A percentile compares a stretch with the other conserved stretches of the same genome.
phyloP scores from a whole-genome alignment of 2,113 vertebrate species.

The Hiodon tergisus region DNA sequence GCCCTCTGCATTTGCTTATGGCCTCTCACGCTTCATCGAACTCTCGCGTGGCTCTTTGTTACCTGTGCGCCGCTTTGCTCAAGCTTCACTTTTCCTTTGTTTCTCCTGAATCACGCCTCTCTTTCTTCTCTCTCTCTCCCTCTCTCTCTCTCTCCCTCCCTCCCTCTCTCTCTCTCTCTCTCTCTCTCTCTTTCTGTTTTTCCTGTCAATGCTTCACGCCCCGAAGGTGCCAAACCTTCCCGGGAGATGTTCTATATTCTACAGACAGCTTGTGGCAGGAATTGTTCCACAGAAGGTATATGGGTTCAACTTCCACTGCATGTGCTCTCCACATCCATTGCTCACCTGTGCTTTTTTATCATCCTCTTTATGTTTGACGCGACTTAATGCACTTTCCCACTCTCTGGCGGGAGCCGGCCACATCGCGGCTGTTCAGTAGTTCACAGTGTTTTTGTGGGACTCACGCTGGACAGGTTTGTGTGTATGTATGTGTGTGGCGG shows the following conservation, averaged over 20 bases:
- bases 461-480: background rate
- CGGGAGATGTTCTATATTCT: conserved; percentile 98
- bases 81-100: conserved; percentile 70
- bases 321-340: conserved; percentile 26
- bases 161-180: conserved; percentile 25
- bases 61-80: conserved; percentile 29
- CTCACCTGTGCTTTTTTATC: conserved; percentile 29
- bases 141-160: conserved; percentile 29
- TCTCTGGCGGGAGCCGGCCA: conserved; percentile 20
- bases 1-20: conserved; percentile 46
- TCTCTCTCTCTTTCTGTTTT: conserved; percentile 54
- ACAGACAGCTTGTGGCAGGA: conserved; percentile 96
- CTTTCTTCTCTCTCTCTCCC: conserved; percentile 40
- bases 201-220: conserved; percentile 76
- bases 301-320: conserved; percentile 42
- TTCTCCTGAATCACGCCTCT: conserved; percentile 66
- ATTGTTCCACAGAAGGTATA: conserved; percentile 99
- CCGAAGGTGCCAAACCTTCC: conserved; percentile 96
- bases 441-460: background rate
- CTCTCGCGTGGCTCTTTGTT: conserved; percentile 28
- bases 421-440: conserved; percentile 16
- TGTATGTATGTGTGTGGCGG: background rate
- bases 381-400: conserved; percentile 21
- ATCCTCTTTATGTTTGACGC: conserved; percentile 14
- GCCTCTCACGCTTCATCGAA: conserved; percentile 24